A percentile compares a stretch with the other conserved stretches of the same genome.
phyloP scores from a whole-genome alignment of 1,140 invertebrate species.

The Pomacea maculata region DNA sequence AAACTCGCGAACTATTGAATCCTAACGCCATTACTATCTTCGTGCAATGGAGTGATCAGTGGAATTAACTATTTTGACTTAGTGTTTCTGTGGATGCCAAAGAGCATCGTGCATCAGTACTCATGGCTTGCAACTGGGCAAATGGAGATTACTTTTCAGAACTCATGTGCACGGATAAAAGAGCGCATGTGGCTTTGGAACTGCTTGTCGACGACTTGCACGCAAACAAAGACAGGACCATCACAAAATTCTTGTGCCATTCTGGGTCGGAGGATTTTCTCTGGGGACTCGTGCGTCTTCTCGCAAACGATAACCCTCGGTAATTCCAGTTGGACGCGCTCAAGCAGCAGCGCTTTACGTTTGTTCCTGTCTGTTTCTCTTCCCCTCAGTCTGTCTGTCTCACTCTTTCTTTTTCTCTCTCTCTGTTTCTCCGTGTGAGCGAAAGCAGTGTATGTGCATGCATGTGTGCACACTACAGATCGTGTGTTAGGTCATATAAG shows the following conservation, averaged over 20 bases:
- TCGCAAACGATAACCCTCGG: conserved; percentile 59
- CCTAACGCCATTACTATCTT: not conserved
- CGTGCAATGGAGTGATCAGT: not conserved
- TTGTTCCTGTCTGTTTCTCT: no score
- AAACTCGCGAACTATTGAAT: not conserved
- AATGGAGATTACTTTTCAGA: conserved; percentile 57
- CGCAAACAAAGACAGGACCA: conserved; percentile 59
- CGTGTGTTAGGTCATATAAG: not conserved
- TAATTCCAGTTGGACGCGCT: conserved; percentile 21
- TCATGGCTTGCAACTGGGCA: conserved; percentile 57
- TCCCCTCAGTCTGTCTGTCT: no score
- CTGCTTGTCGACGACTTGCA: conserved; percentile 64
- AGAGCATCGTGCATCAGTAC: not conserved
- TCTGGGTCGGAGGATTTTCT: conserved; percentile 63
- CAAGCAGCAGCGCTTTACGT: not conserved
- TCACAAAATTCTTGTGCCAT: conserved; percentile 58
- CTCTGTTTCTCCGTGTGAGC: no score
- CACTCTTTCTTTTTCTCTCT: no score
- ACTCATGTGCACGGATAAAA: conserved; percentile 49
- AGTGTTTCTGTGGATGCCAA: not conserved
- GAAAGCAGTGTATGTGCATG: no score
- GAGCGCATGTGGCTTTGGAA: conserved; percentile 54
- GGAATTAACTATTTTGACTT: not conserved
- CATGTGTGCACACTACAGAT: not conserved
- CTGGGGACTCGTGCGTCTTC: conserved; percentile 58